Conservation (phyloP, 2,113 vertebrate genomes). For the Sisor rabdophorus region DNA sequence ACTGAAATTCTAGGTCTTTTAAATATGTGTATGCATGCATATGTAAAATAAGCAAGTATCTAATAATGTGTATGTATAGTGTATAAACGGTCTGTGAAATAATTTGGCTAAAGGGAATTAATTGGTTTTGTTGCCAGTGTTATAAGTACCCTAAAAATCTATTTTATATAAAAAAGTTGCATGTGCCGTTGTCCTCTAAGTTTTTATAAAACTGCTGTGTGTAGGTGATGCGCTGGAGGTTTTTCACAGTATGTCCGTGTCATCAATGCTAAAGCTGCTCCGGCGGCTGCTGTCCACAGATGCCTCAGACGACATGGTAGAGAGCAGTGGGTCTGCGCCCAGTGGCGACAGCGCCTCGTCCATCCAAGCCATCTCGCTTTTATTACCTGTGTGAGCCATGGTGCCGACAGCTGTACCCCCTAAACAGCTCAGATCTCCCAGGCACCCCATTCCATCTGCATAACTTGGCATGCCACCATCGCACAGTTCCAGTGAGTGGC, state of each 20-base stretch:
- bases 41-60: conserved; percentile 3
- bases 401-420: conserved; percentile 51
- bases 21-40: no score
- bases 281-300: conserved; percentile 93
- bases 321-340: conserved; percentile 88
- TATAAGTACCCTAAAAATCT: background rate
- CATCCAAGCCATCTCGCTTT: conserved; percentile 85
- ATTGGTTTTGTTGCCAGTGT: background rate
- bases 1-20: background rate
- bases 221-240: conserved; percentile 20
- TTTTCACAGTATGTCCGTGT: conserved; percentile 86
- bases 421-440: conserved; percentile 75
- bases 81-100: background rate
- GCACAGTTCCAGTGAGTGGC: conserved; percentile 82
- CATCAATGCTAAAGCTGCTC: conserved; percentile 98
- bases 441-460: conserved; percentile 75
- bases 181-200: background rate
- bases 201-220: background rate
- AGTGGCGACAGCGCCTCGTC: conserved; percentile 90
- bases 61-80: conserved; percentile 15
- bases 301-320: conserved; percentile 87
- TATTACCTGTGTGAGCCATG: conserved; percentile 71
- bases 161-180: background rate
- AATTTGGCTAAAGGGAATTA: background rate
- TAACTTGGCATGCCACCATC: conserved; percentile 71